Evolutionary conservation across 2,888 invertebrate genomes (phyloP).

Genomic region (Nowickia ferox): DNA sequence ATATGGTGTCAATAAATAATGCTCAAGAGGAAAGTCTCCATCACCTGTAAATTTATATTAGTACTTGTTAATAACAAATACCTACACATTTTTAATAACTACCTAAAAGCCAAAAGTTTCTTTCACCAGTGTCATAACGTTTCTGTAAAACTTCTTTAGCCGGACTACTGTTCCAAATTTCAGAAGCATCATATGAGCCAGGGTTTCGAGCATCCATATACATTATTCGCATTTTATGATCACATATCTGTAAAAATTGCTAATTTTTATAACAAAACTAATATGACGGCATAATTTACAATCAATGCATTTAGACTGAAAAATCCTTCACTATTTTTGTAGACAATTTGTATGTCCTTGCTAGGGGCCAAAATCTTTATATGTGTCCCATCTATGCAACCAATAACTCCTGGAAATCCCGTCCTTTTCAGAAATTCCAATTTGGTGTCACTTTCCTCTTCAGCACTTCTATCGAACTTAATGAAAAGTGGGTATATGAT

Average conservation of each 20-base stretch:
- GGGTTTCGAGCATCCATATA: conserved; percentile 6
- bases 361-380: conserved; percentile 17
- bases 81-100: background rate
- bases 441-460: background rate
- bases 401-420: conserved; percentile 1
- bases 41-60: background rate
- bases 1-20: conserved; percentile 19
- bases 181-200: background rate
- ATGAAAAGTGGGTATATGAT: background rate
- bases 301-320: conserved; percentile 11
- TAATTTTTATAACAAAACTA: background rate
- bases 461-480: background rate
- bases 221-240: conserved; percentile 8
- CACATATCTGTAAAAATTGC: conserved; percentile 8
- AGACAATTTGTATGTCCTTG: background rate
- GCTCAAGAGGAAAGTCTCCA: conserved; percentile 4
- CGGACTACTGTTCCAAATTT: conserved; percentile 9
- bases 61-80: background rate
- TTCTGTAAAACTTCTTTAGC: background rate
- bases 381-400: conserved; percentile 4
- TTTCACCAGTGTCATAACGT: conserved; percentile 17
- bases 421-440: background rate
- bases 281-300: background rate
- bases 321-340: background rate
- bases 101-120: conserved; percentile 22